Conservation (phyloP, 2,888 invertebrate genomes). For the Eumacrocentrus americanus region DNA sequence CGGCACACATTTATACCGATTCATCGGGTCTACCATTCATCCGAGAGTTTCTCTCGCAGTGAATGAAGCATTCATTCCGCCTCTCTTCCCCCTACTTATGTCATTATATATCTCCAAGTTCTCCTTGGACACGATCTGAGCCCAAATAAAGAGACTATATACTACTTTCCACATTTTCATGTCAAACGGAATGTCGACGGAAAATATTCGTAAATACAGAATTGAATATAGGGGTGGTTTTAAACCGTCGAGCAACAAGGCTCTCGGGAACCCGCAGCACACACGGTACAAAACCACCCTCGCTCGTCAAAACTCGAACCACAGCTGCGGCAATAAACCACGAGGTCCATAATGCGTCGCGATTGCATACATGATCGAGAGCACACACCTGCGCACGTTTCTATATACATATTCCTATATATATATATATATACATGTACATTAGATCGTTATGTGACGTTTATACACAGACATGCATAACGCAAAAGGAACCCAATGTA, state of each 20-base stretch:
- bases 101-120: too few relatives aligned
- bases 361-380: conserved; percentile 20
- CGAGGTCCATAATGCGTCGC: conserved; percentile 19
- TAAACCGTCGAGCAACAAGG: too few relatives aligned
- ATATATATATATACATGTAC: conserved; percentile 6
- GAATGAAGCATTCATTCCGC: conserved; percentile 48
- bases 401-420: conserved; percentile 26
- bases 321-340: conserved; percentile 28
- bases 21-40: conserved; percentile 11
- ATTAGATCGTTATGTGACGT: conserved; percentile 2
- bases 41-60: conserved; percentile 36
- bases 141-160: too few relatives aligned
- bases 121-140: too few relatives aligned
- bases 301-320: conserved; percentile 25
- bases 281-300: too few relatives aligned
- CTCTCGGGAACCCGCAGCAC: too few relatives aligned
- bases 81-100: not conserved
- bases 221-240: not conserved
- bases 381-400: not conserved
- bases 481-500: too few relatives aligned
- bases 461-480: not conserved
- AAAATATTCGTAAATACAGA: too few relatives aligned
- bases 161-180: too few relatives aligned
- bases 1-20: conserved; percentile 4
- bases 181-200: too few relatives aligned